Evolutionary conservation across 92 coral and sea anemone species (phyloP).

Genomic region (Zoanthus sociatus): DNA sequence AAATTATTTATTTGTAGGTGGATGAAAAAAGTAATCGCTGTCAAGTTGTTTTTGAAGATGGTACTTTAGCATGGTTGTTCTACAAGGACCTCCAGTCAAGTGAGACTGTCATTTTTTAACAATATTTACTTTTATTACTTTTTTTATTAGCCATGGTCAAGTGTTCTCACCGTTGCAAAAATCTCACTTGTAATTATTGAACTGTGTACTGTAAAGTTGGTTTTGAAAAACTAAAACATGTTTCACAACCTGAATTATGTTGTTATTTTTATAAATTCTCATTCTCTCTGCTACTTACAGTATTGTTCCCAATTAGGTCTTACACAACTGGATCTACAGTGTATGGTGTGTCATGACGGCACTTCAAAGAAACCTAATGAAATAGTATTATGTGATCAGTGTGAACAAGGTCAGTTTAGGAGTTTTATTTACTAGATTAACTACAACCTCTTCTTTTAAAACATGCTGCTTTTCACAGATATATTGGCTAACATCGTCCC

Average conservation of each 20-base stretch:
- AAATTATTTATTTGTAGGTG: constrained; percentile 1
- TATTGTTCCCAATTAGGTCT: not conserved
- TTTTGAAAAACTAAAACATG: too few species aligned
- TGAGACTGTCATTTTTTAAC: not conserved
- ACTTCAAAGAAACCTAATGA: constrained; percentile 47
- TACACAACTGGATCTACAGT: constrained; percentile 38
- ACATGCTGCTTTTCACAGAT: too few species aligned
- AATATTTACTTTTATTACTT: not conserved
- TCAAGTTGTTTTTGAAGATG: constrained; percentile 45
- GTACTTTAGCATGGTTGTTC: constrained; percentile 34
- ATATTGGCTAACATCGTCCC: too few species aligned
- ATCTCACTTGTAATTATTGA: too few species aligned
- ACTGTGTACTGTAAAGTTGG: too few species aligned
- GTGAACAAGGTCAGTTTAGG: constrained; percentile 30
- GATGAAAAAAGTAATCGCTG: constrained; percentile 29
- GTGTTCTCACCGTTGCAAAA: too few species aligned
- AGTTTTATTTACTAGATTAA: not conserved
- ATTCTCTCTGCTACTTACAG: too few species aligned
- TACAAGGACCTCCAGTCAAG: constrained; percentile 46
- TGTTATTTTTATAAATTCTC: too few species aligned
- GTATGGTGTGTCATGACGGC: constrained; percentile 45
- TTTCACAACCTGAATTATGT: too few species aligned
- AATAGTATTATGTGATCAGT: constrained; percentile 42
- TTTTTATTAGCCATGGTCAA: too few species aligned
- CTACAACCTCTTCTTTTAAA: too few species aligned